Base-by-base conservation (phyloP, 2,797 vertebrate genomes). In the Poeciliopsis infans region DNA sequence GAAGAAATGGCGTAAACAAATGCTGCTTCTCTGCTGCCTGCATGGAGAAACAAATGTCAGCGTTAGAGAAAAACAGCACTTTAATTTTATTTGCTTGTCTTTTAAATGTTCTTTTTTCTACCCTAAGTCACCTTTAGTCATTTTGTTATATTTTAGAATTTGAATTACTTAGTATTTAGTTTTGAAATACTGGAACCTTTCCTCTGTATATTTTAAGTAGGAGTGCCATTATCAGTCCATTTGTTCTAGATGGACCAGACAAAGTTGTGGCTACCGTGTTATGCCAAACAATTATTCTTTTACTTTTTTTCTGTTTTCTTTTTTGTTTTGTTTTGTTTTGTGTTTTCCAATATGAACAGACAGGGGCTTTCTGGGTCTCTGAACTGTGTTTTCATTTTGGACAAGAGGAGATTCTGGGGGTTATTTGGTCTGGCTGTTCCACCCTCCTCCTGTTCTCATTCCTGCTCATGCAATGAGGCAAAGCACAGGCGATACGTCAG, bases 1-100 rank as follows among this genome's bases (percentile, higher is more conserved):
- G 98, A 99, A 23, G 98, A 99, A 94, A 99, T 98, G 76, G 98
- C 97, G 0, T 99, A 99, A 59, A 99, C 97, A 0, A 99, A 99
- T 3, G 98, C 98, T n/a, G 98, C 97, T 92, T 99, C 98, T 77
- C 96, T 96, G 93, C 98, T 99, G 92, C 98, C 98, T 99, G 91
- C 66, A 51, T 13, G 36, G 75, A 70, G 6, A 68, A 4, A 71
- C 6, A 47, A 31, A 66, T 55, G 3, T 1, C 16, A 41, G 43
- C 31, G 12, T 31, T 36, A 33, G 4, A 57, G 64, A 51, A 11
- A 59, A 45, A 57, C 18, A 3, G 18, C 36, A 39, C 25, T 41
- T 39, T 10, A 11, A 25, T 83, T 51, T 18, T 31, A 64, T 53
- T n/a, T 0, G 15, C 57, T 8, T 8, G 10, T 0, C 4, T 57